Base-by-base conservation (phyloP, 2,113 vertebrate species). In the Chionis minor region DNA sequence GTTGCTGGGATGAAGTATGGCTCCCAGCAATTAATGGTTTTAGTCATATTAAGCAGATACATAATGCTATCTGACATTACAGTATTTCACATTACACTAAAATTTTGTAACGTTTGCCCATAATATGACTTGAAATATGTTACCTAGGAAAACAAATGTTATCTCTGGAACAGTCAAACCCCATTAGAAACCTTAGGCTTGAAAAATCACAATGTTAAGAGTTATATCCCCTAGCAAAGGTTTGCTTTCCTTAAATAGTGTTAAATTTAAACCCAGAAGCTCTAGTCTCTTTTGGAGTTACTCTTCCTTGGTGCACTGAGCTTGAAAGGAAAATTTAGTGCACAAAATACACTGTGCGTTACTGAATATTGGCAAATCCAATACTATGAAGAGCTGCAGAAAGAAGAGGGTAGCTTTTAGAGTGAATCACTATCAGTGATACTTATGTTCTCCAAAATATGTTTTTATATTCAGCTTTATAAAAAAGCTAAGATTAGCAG, bases 41-140 rank as follows among this genome's bases (percentile, higher is more conserved):
- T 97, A 97, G 97, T 98, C 97, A 95, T 91, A 96, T 97, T 97
- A 98, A 91, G 96, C 94, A 92, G 96, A 97, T 94, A 98, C 97
- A 97, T 98, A 98, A 98, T 98, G 95, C 97, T 97, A 98, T 98
- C 92, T 98, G 98, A 98, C 98, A 98, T 96, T 96, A 98, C 98
- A 97, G 96, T 98, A 98, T 98, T 98, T 98, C 98, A 98, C 97
- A 97, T 98, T 98, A 98, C 98, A 98, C 94, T 98, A 97, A 97
- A 97, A 98, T 98, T 98, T 98, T 97, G 88, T 98, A 97, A 86
- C 42, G 18, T 98, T 98, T 97, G 90, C 94, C 97, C 86, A 59
- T 98, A 98, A 98, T 98, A 83, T 28, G 94, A 98, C 88, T 98
- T 98, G 98, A 98, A 98, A 98, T 95, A 97, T 97, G 95, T 98